Evolutionary conservation across 2,113 vertebrate genomes (phyloP).

Genomic region (Oenanthe melanoleuca): DNA sequence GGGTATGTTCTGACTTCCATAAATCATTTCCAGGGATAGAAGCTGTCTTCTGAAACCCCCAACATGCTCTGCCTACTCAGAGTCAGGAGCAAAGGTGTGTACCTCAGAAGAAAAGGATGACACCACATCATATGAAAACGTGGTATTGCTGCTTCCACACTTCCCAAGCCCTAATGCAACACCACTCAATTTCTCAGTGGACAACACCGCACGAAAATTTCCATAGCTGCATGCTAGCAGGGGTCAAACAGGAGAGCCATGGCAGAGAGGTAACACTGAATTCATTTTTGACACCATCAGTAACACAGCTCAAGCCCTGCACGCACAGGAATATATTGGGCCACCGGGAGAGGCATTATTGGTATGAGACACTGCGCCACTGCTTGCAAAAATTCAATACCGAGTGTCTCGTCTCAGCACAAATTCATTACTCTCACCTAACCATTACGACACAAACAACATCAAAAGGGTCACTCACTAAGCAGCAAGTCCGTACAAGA

Average conservation of each 20-base stretch:
- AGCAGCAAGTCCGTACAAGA: conserved; percentile 44
- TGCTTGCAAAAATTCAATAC: background rate
- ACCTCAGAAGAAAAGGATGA: background rate
- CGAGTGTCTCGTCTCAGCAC: background rate
- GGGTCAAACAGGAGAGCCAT: background rate
- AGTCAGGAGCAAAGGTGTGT: background rate
- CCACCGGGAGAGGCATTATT: background rate
- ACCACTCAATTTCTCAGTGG: background rate
- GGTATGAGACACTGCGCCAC: background rate
- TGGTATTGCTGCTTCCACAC: rapidly evolving
- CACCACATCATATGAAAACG: rapidly evolving
- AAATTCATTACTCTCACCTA: conserved; percentile 50
- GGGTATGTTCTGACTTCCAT: background rate
- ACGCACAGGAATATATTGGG: rapidly evolving
- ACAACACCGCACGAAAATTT: rapidly evolving
- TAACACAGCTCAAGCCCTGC: background rate
- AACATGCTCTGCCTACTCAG: background rate
- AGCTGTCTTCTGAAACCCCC: background rate
- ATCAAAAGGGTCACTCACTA: background rate
- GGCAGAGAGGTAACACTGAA: background rate
- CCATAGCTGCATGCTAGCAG: background rate
- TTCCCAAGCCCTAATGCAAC: background rate
- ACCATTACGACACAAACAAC: background rate
- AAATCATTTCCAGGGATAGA: background rate
- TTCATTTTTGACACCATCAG: background rate